Evolutionary conservation across 1,140 invertebrate genomes (phyloP).

Genomic region (Brachionus paranguensis): DNA sequence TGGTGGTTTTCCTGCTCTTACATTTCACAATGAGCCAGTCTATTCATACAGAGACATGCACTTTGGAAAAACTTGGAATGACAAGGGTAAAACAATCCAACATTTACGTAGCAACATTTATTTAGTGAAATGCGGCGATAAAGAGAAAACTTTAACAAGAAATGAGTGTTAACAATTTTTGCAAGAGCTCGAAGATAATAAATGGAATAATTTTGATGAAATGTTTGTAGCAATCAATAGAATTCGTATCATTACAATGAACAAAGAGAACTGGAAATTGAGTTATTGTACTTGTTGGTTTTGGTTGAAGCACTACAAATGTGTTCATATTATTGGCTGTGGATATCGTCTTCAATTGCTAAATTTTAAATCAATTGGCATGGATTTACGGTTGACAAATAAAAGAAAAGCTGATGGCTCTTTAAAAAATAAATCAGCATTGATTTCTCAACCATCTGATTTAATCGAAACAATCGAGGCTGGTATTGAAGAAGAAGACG

Average conservation of each 20-base stretch:
- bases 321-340: no score
- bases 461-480: background rate
- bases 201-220: background rate
- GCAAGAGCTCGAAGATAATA: background rate
- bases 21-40: background rate
- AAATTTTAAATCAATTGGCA: no score
- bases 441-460: background rate
- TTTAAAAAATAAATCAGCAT: background rate
- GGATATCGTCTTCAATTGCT: no score
- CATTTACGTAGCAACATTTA: background rate
- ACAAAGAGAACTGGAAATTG: background rate
- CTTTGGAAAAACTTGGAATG: background rate
- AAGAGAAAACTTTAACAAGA: background rate
- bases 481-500: background rate
- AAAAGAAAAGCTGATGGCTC: background rate
- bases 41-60: background rate
- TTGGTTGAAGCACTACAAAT: no score
- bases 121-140: background rate
- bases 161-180: background rate
- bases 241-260: background rate
- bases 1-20: background rate
- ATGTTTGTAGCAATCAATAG: background rate
- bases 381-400: background rate
- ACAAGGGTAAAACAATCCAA: background rate
- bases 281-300: background rate